A percentile compares a stretch with the other conserved stretches of the same genome.
These are phyloP conservation scores for Proales similis DNA, from an alignment of 1,140 invertebrate genomes.

Conservation along the genomic window DNA sequence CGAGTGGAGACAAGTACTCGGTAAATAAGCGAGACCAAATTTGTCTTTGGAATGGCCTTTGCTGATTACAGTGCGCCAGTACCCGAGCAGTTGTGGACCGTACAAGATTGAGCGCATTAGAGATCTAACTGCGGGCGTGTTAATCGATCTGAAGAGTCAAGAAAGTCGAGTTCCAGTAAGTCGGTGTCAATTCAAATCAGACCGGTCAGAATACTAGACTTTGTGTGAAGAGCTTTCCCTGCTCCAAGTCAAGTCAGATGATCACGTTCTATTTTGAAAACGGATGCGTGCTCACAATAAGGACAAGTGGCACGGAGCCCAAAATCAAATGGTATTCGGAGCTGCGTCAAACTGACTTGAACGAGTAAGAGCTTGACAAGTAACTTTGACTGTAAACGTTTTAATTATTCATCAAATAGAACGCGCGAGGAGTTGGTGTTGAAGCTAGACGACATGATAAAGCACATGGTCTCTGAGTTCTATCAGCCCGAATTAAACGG, in stretches of 20 bases:
- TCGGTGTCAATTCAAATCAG: neutral
- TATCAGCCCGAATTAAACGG: conserved; percentile 60
- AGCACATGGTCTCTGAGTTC: conserved; percentile 69
- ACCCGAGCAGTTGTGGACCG: conserved; percentile 57
- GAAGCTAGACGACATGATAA: conserved; percentile 67
- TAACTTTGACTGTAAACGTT: conserved; percentile 49
- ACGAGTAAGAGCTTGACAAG: conserved; percentile 64
- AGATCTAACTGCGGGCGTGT: conserved; percentile 81
- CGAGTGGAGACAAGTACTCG: conserved; percentile 58
- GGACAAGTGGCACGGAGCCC: conserved; percentile 96
- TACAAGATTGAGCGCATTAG: conserved; percentile 68
- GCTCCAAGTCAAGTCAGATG: conserved; percentile 77
- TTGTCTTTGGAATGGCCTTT: neutral
- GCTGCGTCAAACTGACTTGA: conserved; percentile 73
- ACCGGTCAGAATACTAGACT: neutral
- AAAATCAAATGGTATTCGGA: conserved; percentile 96
- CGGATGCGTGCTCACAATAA: conserved; percentile 74
- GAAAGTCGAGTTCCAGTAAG: conserved; percentile 58
- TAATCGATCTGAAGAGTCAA: conserved; percentile 65
- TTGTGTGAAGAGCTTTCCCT: conserved; percentile 58
- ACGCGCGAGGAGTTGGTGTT: conserved; percentile 58
- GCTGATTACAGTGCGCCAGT: conserved; percentile 9
- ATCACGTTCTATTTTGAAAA: conserved; percentile 87
- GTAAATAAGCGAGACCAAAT: neutral
- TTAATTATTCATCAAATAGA: neutral